These are phyloP conservation scores for Morinoia aosen DNA, from an alignment of 2,888 invertebrate species.

Conservation along the genomic window DNA sequence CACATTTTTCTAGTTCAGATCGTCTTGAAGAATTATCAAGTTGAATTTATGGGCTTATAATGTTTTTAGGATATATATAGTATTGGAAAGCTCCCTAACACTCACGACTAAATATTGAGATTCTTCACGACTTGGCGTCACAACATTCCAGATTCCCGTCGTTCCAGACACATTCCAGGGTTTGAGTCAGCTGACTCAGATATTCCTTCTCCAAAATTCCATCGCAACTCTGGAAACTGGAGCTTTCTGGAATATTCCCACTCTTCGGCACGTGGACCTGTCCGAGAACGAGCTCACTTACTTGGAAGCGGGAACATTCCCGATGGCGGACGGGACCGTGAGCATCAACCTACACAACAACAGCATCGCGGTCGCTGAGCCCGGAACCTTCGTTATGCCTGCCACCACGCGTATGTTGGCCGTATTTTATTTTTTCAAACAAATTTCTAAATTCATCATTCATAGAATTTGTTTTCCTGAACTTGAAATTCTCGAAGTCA, in stretches of 20 bases:
- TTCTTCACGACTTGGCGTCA: neutral
- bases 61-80: too few species aligned
- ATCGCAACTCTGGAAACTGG: neutral
- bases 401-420: neutral
- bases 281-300: neutral
- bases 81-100: neutral
- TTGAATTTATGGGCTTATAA: too few species aligned
- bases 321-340: neutral
- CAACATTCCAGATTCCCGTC: neutral
- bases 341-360: neutral
- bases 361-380: neutral
- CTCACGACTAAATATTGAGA: neutral
- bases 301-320: neutral
- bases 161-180: slow-evolving; percentile 19
- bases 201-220: neutral
- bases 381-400: neutral
- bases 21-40: too few species aligned
- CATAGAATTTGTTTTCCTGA: too few species aligned
- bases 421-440: too few species aligned
- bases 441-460: too few species aligned
- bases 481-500: too few species aligned
- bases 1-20: too few species aligned
- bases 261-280: neutral
- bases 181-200: neutral
- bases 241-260: neutral